Evolutionary conservation across 2,888 invertebrate species (phyloP), one percentile per base, ranked within the genome.

Genomic region (Arge pagana): DNA sequence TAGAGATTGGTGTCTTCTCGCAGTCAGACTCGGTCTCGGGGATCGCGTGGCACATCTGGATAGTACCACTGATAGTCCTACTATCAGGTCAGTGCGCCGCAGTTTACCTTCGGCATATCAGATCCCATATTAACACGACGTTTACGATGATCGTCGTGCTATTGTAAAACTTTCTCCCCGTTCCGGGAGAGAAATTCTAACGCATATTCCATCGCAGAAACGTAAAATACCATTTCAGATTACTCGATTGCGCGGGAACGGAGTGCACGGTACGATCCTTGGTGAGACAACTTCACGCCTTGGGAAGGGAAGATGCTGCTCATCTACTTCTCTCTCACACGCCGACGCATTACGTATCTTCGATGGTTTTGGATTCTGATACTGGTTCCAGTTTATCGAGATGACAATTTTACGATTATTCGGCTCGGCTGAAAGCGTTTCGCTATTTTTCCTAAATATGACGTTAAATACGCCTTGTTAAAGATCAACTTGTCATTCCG

Each of bases 1-100:
- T 15, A 83, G 86, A 65, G 89, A 90, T 70, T 90, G 90, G 90
- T 83, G 89, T 67, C 81, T 88, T 66, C 75, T 90, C 52, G 89
- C 90, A 10, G 82, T 86, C 43, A 81, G 85, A 58, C 78, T 90
- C 50, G 86, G 86, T 48, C 81, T 85, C 54, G 84, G 81, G 10
- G 83, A 84, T 58, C 79, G 67, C 11, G 74, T 76, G 4, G 76
- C 72, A 11, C 74, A 74, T 50, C 60, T 76, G 42, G 76, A 76
- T 45, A 76, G 71, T 49, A 71, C 67, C 48, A 65, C 74, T 5
- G 70, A 68, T 48, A 76, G 76, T 57, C 76, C 76, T 36, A 76
- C 74, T 10, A 54, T 75, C 30, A 68, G 74, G 75, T 74, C 49
- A 56, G 18, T 39, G n/a, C 3, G 7, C 16, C 21, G 6, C 2